These are phyloP conservation scores for Volucella inanis DNA, from an alignment of 2,888 invertebrate genomes.

Conservation along the genomic window DNA sequence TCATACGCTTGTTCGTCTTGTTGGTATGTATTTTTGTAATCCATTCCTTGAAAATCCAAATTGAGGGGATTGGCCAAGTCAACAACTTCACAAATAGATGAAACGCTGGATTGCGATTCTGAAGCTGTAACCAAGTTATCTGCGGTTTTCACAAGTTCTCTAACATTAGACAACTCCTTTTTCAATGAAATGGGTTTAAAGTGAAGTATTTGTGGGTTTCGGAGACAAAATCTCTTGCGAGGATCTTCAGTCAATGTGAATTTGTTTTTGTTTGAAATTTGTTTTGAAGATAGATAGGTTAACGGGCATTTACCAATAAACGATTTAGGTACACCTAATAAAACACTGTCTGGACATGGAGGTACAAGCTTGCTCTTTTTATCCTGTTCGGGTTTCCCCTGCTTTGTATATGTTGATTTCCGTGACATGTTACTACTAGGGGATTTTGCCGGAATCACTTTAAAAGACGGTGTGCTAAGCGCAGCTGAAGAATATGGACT, in stretches of 20 bases:
- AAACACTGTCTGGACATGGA: slow-evolving; percentile 79
- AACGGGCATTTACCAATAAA: slow-evolving; percentile 79
- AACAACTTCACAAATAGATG: slow-evolving; percentile 80
- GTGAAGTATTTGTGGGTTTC: slow-evolving; percentile 79
- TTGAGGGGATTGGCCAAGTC: slow-evolving; percentile 81
- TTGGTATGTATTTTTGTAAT: slow-evolving; percentile 80
- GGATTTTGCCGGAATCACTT: neutral
- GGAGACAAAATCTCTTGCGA: slow-evolving; percentile 79
- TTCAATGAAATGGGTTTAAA: slow-evolving; percentile 76
- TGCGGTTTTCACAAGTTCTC: slow-evolving; percentile 79
- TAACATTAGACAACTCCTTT: slow-evolving; percentile 76
- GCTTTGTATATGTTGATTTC: slow-evolving; percentile 6
- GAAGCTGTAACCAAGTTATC: slow-evolving; percentile 79
- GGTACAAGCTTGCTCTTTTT: slow-evolving; percentile 75
- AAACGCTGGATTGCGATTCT: slow-evolving; percentile 77
- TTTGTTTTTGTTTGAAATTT: slow-evolving; percentile 76
- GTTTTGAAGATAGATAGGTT: slow-evolving; percentile 76
- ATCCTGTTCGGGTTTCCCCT: slow-evolving; percentile 7
- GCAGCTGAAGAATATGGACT: slow-evolving; percentile 15
- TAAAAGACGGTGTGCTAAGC: neutral
- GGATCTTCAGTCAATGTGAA: slow-evolving; percentile 81
- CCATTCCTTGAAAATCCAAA: slow-evolving; percentile 81
- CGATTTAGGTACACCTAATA: slow-evolving; percentile 77
- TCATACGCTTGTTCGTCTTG: slow-evolving; percentile 80
- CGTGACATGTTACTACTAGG: slow-evolving; percentile 10